phyloP scores from a whole-genome alignment of 37 sponge, comb jelly and placozoan species.

The Halichondria panicea region DNA sequence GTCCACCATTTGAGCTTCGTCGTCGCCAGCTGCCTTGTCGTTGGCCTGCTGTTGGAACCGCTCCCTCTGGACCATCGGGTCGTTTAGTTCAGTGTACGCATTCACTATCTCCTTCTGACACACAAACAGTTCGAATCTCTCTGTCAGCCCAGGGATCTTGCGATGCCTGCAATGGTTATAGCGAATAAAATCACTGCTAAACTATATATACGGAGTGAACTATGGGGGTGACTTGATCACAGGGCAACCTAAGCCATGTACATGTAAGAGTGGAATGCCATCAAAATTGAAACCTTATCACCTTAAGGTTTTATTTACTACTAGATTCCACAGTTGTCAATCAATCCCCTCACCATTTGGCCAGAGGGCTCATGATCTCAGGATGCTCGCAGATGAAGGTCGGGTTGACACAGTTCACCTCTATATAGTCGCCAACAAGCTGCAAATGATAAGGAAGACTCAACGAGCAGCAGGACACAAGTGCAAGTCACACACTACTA shows the following conservation, averaged over 20 bases:
- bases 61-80: constrained; percentile 94
- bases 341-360: constrained; percentile 82
- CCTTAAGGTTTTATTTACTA: not conserved
- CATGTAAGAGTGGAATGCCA: no score
- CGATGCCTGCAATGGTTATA: constrained; percentile 93
- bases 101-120: constrained; percentile 97
- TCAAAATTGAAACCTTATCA: constrained; percentile 3
- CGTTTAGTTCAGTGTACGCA: constrained; percentile 99
- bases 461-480: not conserved
- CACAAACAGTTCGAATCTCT: constrained; percentile 97
- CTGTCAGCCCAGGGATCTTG: constrained; percentile 87
- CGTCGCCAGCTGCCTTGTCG: constrained; percentile 98
- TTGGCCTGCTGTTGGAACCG: constrained; percentile 91
- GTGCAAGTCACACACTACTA: not conserved
- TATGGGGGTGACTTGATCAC: no score
- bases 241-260: no score
- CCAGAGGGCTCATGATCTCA: constrained; percentile 98
- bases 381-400: constrained; percentile 98
- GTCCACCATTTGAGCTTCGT: constrained; percentile 95
- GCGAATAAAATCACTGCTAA: no score
- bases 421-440: constrained; percentile 95
- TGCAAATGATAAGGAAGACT: constrained; percentile 11
- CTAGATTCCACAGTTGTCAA: no score
- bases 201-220: no score
- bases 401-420: constrained; percentile 93